Percentiles rank a stretch among this genome's conserved stretches.
These are phyloP conservation scores for Dendrolimus punctatus DNA, from an alignment of 1,140 invertebrate genomes.

Conservation along the genomic window DNA sequence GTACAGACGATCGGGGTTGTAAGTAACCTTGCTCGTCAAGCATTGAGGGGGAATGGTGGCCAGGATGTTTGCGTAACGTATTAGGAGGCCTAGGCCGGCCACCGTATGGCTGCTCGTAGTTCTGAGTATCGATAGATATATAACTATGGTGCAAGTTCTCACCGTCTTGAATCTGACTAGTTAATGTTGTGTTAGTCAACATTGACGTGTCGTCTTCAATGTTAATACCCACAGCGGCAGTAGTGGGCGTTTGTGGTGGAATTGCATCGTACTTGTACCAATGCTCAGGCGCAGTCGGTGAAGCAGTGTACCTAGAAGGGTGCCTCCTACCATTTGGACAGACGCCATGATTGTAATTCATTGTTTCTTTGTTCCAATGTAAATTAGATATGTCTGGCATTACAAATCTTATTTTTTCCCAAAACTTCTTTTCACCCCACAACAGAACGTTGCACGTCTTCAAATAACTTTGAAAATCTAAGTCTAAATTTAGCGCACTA, in stretches of 20 bases:
- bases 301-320: constrained; percentile 67
- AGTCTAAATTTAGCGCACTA: constrained; percentile 84
- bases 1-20: constrained; percentile 63
- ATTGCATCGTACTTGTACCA: constrained; percentile 72
- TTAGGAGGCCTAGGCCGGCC: constrained; percentile 56
- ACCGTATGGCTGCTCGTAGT: constrained; percentile 65
- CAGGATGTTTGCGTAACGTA: constrained; percentile 52
- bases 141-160: constrained; percentile 69
- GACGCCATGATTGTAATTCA: constrained; percentile 62
- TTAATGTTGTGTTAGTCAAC: constrained; percentile 66
- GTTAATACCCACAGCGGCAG: constrained; percentile 42
- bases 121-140: constrained; percentile 68
- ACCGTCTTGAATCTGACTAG: constrained; percentile 64
- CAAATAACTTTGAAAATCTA: constrained; percentile 85
- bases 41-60: constrained; percentile 54
- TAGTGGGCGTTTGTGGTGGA: constrained; percentile 59
- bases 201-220: constrained; percentile 68
- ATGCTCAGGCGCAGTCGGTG: constrained; percentile 67
- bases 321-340: constrained; percentile 63
- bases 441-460: constrained; percentile 87
- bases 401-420: constrained; percentile 90
- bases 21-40: constrained; percentile 70
- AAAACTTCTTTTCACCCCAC: constrained; percentile 90
- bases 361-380: constrained; percentile 68
- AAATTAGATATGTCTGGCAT: constrained; percentile 83